phyloP scores from a whole-genome alignment of 2,113 vertebrate species.

The Ochotona princeps region DNA sequence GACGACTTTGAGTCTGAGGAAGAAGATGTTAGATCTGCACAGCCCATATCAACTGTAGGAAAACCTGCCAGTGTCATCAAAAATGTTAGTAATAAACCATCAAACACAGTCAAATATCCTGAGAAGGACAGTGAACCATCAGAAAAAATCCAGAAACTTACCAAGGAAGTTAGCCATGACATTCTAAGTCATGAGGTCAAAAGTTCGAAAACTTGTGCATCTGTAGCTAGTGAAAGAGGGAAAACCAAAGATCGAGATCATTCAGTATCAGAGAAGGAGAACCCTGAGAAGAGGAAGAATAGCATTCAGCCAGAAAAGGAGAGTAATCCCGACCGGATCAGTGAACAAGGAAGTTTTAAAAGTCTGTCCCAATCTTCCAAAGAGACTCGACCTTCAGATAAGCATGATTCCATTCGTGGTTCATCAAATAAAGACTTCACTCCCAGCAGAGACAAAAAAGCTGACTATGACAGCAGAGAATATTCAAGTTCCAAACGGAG shows the following conservation, averaged over 20 bases:
- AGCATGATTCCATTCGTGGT: slow-evolving; percentile 83
- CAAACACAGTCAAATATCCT: slow-evolving; percentile 78
- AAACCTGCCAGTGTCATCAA: slow-evolving; percentile 85
- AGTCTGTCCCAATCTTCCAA: slow-evolving; percentile 83
- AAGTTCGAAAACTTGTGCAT: slow-evolving; percentile 78
- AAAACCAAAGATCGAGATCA: slow-evolving; percentile 88
- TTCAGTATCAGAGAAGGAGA: slow-evolving; percentile 81
- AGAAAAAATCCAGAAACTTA: slow-evolving; percentile 83
- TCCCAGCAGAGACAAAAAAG: slow-evolving; percentile 86
- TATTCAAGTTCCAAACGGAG: slow-evolving; percentile 86
- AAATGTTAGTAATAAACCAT: slow-evolving; percentile 81
- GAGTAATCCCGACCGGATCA: slow-evolving; percentile 81
- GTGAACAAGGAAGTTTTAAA: slow-evolving; percentile 85
- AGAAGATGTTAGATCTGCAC: slow-evolving; percentile 88
- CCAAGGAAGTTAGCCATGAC: slow-evolving; percentile 83
- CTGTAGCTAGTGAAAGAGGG: slow-evolving; percentile 77
- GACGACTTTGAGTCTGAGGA: slow-evolving; percentile 93
- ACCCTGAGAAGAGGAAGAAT: slow-evolving; percentile 84
- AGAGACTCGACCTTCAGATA: slow-evolving; percentile 87
- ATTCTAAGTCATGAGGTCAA: slow-evolving; percentile 84
- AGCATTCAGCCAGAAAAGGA: slow-evolving; percentile 85
- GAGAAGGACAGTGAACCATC: slow-evolving; percentile 85
- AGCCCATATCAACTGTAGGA: slow-evolving; percentile 73
- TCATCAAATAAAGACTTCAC: slow-evolving; percentile 85
- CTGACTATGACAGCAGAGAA: slow-evolving; percentile 86